A percentile compares a stretch with the other conserved stretches of the same genome.
Conservation (phyloP, 1,140 invertebrate genomes). For the Drosophila elegans region DNA sequence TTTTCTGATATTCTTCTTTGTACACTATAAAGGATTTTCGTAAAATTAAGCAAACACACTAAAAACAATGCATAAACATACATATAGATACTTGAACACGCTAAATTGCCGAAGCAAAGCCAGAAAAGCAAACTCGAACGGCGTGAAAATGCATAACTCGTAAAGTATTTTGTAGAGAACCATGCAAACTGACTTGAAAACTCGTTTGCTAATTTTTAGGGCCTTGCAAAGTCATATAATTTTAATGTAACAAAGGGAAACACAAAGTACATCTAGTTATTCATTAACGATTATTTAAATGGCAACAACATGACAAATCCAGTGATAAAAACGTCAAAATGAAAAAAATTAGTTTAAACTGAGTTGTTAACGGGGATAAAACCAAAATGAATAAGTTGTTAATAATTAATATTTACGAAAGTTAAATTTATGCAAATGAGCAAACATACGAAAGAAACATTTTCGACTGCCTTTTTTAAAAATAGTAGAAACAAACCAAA, state of each 20-base stretch:
- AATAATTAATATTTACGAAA: constrained; percentile 59
- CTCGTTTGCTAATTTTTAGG: constrained; percentile 58
- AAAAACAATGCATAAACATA: constrained; percentile 32
- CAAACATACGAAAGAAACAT: constrained; percentile 65
- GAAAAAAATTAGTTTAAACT: constrained; percentile 55
- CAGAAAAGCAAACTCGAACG: constrained; percentile 28
- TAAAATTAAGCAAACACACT: constrained; percentile 84
- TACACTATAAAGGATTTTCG: constrained; percentile 93
- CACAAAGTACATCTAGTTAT: constrained; percentile 77
- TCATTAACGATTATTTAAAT: constrained; percentile 54
- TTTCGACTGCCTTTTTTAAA: constrained; percentile 82
- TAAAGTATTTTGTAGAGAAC: constrained; percentile 41
- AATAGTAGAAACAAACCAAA: constrained; percentile 47
- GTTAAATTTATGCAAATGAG: constrained; percentile 51
- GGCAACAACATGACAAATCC: constrained; percentile 56
- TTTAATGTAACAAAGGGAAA: constrained; percentile 78
- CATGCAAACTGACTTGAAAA: constrained; percentile 24
- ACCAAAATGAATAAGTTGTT: constrained; percentile 62
- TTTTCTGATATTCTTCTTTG: constrained; percentile 97
- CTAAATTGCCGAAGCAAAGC: constrained; percentile 47
- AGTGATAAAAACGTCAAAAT: constrained; percentile 68
- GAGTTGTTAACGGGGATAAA: constrained; percentile 55
- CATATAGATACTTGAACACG: constrained; percentile 29
- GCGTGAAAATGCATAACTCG: constrained; percentile 25
- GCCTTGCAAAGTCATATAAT: constrained; percentile 70